These are phyloP conservation scores for Drosophila setifemur DNA, from an alignment of 1,140 invertebrate genomes.

Conservation along the genomic window DNA sequence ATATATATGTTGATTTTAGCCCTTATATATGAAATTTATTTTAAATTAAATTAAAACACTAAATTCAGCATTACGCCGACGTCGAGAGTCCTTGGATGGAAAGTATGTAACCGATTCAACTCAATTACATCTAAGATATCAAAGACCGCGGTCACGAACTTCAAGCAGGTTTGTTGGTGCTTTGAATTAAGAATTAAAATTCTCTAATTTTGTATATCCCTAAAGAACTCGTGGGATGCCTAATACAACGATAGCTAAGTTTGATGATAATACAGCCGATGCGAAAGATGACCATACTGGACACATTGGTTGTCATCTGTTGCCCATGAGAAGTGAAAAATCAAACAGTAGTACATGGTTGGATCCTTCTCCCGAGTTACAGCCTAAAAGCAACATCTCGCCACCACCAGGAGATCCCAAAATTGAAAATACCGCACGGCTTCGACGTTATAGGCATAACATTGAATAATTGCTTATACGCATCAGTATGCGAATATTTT, in stretches of 20 bases:
- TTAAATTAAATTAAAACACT: background rate
- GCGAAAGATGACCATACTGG: conserved; percentile 47
- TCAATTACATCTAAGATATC: conserved; percentile 89
- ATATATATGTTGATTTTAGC: no score
- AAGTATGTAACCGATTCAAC: conserved; percentile 90
- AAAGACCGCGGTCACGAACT: conserved; percentile 84
- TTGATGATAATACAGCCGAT: conserved; percentile 66
- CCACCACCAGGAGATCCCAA: conserved; percentile 78
- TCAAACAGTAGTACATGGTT: conserved; percentile 26
- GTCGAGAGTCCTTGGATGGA: conserved; percentile 85
- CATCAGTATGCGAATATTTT: background rate
- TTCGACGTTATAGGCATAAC: conserved; percentile 79
- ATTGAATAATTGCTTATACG: conserved; percentile 62
- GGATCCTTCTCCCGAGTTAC: conserved; percentile 23
- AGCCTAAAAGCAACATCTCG: conserved; percentile 64
- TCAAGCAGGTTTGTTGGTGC: conserved; percentile 66
- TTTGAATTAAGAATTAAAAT: background rate
- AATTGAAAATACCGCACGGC: conserved; percentile 78
- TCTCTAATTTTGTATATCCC: background rate
- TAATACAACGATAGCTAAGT: conserved; percentile 47
- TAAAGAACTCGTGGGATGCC: conserved; percentile 60
- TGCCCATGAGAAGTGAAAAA: conserved; percentile 16
- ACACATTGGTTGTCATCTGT: background rate
- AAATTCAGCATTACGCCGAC: conserved; percentile 84
- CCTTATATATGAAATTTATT: no score